Conservation (phyloP, 2,888 invertebrate species). For the Patella ulyssiponensis region DNA sequence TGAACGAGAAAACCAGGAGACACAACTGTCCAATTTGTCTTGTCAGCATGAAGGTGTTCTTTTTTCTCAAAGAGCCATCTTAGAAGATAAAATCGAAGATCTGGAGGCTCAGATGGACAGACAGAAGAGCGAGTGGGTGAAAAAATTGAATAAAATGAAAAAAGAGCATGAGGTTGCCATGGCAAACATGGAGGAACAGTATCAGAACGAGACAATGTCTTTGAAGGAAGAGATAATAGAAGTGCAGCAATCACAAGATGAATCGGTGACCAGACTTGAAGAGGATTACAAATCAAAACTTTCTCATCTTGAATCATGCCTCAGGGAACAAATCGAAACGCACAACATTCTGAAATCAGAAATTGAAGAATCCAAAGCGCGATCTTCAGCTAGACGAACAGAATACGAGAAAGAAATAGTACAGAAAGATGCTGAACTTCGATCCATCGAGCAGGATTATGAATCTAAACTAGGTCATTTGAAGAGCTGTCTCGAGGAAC, state of each 20-base stretch:
- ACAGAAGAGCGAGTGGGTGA: slow-evolving; percentile 32
- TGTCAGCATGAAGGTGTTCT: slow-evolving; percentile 39
- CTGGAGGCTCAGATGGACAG: slow-evolving; percentile 42
- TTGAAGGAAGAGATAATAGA: slow-evolving; percentile 21
- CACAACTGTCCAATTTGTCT: slow-evolving; percentile 27
- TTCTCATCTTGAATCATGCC: slow-evolving; percentile 18
- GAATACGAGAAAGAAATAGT: slow-evolving; percentile 13
- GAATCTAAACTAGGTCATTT: slow-evolving; percentile 13
- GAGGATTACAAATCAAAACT: slow-evolving; percentile 31
- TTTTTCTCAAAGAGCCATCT: slow-evolving; percentile 40
- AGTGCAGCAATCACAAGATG: slow-evolving; percentile 22
- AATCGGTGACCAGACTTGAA: slow-evolving; percentile 23
- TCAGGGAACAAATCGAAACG: slow-evolving; percentile 18
- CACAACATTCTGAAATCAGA: slow-evolving; percentile 22
- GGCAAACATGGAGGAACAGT: slow-evolving; percentile 19
- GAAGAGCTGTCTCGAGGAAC: slow-evolving; percentile 21
- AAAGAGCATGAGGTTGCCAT: slow-evolving; percentile 12
- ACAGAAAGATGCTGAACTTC: slow-evolving; percentile 12
- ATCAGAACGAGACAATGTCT: slow-evolving; percentile 20
- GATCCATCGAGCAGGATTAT: slow-evolving; percentile 18
- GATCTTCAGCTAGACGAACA: slow-evolving; percentile 22
- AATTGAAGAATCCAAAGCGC: slow-evolving; percentile 19
- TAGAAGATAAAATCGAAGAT: slow-evolving; percentile 37
- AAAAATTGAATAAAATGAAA: slow-evolving; percentile 23
- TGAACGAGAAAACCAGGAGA: slow-evolving; percentile 29